These are phyloP conservation scores for Peromyscus maniculatus DNA, from an alignment of 2,113 vertebrate genomes.

Conservation along the genomic window DNA sequence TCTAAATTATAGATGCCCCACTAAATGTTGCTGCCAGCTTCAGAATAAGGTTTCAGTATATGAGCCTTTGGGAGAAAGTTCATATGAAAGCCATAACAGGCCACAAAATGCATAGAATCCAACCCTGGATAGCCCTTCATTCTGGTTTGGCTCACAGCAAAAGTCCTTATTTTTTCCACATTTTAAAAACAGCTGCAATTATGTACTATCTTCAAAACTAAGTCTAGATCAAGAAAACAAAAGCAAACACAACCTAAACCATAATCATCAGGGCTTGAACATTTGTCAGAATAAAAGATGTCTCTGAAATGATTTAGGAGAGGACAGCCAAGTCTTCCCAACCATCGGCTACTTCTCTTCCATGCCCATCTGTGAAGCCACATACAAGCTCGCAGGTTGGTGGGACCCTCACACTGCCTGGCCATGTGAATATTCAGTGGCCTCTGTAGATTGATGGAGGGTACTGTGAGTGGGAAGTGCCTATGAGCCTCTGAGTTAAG, in stretches of 20 bases:
- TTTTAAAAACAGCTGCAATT: not conserved
- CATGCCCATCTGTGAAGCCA: not conserved
- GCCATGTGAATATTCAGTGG: not conserved
- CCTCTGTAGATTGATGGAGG: not conserved
- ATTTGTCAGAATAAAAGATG: not conserved
- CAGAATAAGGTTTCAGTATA: not conserved
- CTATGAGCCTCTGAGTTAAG: rapidly evolving
- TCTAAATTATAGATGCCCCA: not conserved
- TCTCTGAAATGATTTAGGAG: not conserved
- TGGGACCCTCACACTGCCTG: not conserved
- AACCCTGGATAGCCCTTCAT: no score
- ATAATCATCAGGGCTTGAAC: not conserved
- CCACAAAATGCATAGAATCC: not conserved
- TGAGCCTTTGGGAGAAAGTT: not conserved
- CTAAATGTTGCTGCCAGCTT: not conserved
- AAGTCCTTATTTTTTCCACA: not conserved
- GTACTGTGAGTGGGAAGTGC: no score
- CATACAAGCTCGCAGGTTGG: rapidly evolving
- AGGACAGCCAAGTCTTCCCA: no score
- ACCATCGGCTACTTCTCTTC: no score
- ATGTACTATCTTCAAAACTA: not conserved
- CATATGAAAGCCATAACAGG: not conserved
- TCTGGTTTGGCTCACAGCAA: not conserved
- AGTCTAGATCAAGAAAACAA: not conserved
- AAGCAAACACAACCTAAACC: not conserved